Percentiles rank a stretch among this genome's conserved stretches.
These are phyloP conservation scores for Muntiacus reevesi DNA, from an alignment of 2,113 vertebrate genomes.

Conservation along the genomic window DNA sequence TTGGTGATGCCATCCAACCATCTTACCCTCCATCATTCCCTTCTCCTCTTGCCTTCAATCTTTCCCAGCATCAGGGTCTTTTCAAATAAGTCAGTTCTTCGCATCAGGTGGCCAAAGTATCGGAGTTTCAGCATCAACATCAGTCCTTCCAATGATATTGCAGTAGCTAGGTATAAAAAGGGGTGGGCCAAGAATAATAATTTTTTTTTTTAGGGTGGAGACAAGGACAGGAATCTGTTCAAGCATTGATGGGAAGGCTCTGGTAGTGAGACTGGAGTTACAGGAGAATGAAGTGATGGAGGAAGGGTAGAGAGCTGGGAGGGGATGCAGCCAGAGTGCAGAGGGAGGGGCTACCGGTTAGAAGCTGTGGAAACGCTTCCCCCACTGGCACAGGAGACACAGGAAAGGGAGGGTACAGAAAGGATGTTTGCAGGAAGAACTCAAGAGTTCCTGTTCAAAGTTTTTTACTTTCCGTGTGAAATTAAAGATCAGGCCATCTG, in stretches of 20 bases:
- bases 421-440: not conserved
- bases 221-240: not conserved
- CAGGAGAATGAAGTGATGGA: not conserved
- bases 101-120: not conserved
- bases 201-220: not conserved
- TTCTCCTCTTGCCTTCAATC: not conserved
- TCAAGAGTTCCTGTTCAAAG: not conserved
- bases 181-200: not conserved
- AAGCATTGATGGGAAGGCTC: not conserved
- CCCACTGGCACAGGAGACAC: not conserved
- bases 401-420: not conserved
- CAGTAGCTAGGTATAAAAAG: not conserved
- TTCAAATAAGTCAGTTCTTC: not conserved
- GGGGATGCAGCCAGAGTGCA: not conserved
- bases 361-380: not conserved
- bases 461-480: not conserved
- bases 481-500: not conserved
- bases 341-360: too few relatives aligned
- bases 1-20: not conserved
- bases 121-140: accelerated
- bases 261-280: not conserved
- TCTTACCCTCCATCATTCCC: not conserved
- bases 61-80: not conserved
- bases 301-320: not conserved
- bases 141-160: not conserved